phyloP scores from a whole-genome alignment of 2,888 invertebrate species.

The Sipha maydis region DNA sequence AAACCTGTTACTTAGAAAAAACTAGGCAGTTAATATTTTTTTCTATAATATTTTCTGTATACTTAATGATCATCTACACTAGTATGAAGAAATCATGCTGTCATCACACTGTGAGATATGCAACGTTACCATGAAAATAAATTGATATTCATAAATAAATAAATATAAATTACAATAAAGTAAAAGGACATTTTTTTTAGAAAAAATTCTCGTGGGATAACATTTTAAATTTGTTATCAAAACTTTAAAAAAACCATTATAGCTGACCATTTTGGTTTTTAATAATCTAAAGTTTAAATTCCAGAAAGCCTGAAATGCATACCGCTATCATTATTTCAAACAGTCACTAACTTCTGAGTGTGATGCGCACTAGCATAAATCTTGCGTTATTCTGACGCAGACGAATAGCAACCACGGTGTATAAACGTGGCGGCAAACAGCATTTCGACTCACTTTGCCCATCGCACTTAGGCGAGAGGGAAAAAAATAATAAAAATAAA shows the following conservation, averaged over 20 bases:
- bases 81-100: conserved; percentile 13
- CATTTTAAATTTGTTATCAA: conserved; percentile 7
- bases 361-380: conserved; percentile 17
- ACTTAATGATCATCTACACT: conserved; percentile 20
- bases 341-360: conserved; percentile 13
- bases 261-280: conserved; percentile 1
- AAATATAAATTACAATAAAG: conserved; percentile 10
- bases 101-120: neutral
- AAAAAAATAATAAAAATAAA: conserved; percentile 29
- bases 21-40: neutral
- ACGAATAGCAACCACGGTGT: conserved; percentile 31
- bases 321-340: conserved; percentile 13
- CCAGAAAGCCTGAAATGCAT: neutral
- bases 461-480: neutral
- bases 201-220: conserved; percentile 15
- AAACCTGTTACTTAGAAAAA: conserved; percentile 50
- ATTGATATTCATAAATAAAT: conserved; percentile 31
- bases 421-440: neutral
- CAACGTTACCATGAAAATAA: conserved; percentile 20
- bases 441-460: conserved; percentile 15
- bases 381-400: conserved; percentile 37
- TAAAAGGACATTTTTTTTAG: conserved; percentile 4
- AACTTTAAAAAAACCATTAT: conserved; percentile 28
- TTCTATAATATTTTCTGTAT: neutral
- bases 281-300: conserved; percentile 32